These are phyloP conservation scores for Coregonus suidteri DNA, from an alignment of 2,797 vertebrate species.

Conservation along the genomic window DNA sequence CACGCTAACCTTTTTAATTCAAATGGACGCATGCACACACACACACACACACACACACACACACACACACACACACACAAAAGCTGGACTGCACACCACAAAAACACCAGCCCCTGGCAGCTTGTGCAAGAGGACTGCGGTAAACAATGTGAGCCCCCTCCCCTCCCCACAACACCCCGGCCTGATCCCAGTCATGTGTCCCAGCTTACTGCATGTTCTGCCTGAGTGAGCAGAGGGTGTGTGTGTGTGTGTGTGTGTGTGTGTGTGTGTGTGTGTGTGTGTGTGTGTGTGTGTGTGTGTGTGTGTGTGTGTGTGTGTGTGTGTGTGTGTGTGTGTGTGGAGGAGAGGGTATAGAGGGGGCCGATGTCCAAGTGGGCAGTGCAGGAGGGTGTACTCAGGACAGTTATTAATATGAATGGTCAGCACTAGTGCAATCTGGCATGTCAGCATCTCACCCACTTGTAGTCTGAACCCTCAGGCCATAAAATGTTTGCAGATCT, in stretches of 20 bases:
- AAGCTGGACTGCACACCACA: constrained; percentile 60
- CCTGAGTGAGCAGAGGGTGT: constrained; percentile 1
- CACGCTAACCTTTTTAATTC: constrained; percentile 9
- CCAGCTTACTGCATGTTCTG: constrained; percentile 35
- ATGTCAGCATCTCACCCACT: constrained; percentile 41
- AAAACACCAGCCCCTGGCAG: background rate
- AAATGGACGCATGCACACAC: background rate
- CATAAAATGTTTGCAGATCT: background rate
- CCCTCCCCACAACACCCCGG: background rate
- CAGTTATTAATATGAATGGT: constrained; percentile 39
- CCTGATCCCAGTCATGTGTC: constrained; percentile 52
- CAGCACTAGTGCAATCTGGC: constrained; percentile 29
- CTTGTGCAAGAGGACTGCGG: background rate
- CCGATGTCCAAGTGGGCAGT: constrained; percentile 13
- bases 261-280: constrained; percentile 9
- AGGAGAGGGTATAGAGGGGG: background rate
- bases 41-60: background rate
- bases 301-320: constrained; percentile 1
- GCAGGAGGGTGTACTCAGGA: background rate
- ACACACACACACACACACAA: constrained; percentile 23
- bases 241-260: background rate
- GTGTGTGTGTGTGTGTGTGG: constrained; percentile 7
- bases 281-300: background rate
- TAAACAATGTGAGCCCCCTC: background rate
- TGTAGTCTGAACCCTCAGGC: background rate